Evolutionary conservation across 2,113 vertebrate species (phyloP).

Genomic region (Mixornis gularis): DNA sequence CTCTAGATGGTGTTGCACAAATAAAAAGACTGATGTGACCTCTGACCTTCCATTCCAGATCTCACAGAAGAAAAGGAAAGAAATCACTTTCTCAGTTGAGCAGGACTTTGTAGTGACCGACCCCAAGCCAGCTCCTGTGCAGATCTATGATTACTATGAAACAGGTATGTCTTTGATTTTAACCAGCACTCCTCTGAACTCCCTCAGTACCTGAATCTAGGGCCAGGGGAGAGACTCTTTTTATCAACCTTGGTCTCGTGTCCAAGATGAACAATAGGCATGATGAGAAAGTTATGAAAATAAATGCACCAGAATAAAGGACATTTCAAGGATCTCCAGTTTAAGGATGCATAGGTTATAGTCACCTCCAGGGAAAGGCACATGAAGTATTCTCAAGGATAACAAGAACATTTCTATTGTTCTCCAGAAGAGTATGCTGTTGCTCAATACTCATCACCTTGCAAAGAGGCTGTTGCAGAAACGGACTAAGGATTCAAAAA

Average conservation of each 20-base stretch:
- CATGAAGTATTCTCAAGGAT: background rate
- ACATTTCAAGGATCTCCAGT: background rate
- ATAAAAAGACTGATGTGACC: background rate
- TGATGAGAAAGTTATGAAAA: background rate
- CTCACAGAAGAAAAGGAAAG: background rate
- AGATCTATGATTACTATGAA: constrained; percentile 84
- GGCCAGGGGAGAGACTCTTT: background rate
- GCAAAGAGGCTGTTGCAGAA: background rate
- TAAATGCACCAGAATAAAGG: background rate
- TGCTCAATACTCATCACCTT: constrained; percentile 57
- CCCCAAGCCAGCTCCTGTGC: constrained; percentile 73
- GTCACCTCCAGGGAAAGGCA: background rate
- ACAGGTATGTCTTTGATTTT: constrained; percentile 64
- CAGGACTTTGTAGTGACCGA: constrained; percentile 69
- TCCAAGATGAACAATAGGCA: background rate
- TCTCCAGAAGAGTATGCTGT: constrained; percentile 65
- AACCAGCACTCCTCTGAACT: background rate
- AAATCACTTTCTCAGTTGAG: constrained; percentile 58
- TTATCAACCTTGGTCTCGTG: background rate
- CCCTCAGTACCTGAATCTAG: background rate
- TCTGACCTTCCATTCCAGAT: constrained; percentile 9
- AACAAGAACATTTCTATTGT: background rate
- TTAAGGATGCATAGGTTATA: background rate
- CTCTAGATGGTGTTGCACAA: background rate
- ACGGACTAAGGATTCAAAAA: background rate